Conservation (phyloP, 2,888 invertebrate species). For the Leistus spinibarbis region DNA sequence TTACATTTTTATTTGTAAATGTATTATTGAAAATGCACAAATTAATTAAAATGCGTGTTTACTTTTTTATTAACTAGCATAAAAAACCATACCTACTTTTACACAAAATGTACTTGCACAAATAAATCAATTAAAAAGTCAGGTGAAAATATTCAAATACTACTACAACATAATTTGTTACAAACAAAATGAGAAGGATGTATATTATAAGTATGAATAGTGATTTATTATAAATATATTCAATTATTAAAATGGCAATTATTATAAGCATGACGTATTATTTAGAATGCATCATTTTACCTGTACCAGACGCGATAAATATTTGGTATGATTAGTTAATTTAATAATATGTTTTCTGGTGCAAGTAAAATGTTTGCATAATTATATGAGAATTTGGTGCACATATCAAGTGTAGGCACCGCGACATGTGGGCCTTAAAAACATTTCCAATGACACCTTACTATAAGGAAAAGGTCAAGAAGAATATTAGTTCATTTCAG, state of each 20-base stretch:
- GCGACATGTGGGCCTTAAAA: conserved; percentile 40
- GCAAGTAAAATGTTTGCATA: neutral
- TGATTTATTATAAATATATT: conserved; percentile 39
- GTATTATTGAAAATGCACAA: neutral
- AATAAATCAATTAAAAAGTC: conserved; percentile 30
- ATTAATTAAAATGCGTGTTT: neutral
- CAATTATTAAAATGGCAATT: conserved; percentile 39
- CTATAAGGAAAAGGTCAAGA: conserved; percentile 58
- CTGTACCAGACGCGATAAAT: neutral
- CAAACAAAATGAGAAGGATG: conserved; percentile 32
- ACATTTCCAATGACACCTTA: conserved; percentile 61
- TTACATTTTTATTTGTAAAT: too few relatives aligned
- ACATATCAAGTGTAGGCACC: conserved; percentile 42
- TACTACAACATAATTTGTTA: conserved; percentile 34
- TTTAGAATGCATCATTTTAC: conserved; percentile 23
- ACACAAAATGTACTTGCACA: conserved; percentile 34
- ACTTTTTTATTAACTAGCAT: neutral
- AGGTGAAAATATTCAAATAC: conserved; percentile 34
- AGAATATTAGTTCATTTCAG: conserved; percentile 45
- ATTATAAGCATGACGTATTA: conserved; percentile 40
- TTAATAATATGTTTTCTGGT: neutral
- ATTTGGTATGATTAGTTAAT: neutral
- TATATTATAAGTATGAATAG: conserved; percentile 19
- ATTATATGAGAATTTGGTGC: conserved; percentile 34
- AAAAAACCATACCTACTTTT: conserved; percentile 6